Percentiles rank a stretch among this genome's conserved stretches.
Conservation (phyloP, 2,797 vertebrate genomes). For the Chloroceryle inda region DNA sequence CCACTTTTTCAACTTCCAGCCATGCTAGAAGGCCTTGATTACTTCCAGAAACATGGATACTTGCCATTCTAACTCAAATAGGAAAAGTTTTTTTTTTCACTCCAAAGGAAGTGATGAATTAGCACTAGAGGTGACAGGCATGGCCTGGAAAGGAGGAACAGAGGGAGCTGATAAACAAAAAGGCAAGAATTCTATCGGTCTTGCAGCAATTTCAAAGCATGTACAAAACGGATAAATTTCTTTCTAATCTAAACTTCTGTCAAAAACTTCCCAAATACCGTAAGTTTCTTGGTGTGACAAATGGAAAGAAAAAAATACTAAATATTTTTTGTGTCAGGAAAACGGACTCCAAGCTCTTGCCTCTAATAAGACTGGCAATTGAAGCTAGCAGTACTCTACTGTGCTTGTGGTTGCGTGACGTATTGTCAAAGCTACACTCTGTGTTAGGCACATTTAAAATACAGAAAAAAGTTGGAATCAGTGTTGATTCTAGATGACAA, state of each 20-base stretch:
- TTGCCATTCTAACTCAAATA: background rate
- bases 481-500: background rate
- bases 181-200: background rate
- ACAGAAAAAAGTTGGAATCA: background rate
- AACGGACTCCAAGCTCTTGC: background rate
- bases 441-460: background rate
- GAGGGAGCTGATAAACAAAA: background rate
- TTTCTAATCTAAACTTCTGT: background rate
- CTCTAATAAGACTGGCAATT: background rate
- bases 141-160: background rate
- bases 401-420: too few species aligned
- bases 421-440: background rate
- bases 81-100: background rate
- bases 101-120: background rate
- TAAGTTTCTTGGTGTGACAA: background rate
- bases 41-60: background rate
- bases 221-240: background rate
- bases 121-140: fast-evolving
- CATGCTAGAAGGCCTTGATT: background rate
- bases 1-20: fast-evolving
- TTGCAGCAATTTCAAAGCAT: background rate
- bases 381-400: background rate
- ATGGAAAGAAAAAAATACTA: fast-evolving
- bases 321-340: background rate
- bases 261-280: background rate